These are phyloP conservation scores for Lates calcarifer DNA, from an alignment of 2,113 vertebrate genomes.

Conservation along the genomic window DNA sequence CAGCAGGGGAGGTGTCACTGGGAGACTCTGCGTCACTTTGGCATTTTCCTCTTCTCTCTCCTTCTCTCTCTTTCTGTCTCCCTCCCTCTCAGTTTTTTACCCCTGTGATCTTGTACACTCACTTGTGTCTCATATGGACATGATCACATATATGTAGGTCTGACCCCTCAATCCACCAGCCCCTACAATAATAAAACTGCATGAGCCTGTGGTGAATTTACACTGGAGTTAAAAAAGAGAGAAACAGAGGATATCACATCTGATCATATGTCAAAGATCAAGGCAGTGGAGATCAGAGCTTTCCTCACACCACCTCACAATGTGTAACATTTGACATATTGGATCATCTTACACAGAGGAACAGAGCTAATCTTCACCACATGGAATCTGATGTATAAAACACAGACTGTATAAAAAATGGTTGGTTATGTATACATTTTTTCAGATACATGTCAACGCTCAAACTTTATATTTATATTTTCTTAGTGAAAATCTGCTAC, in stretches of 20 bases:
- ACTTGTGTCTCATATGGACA: conserved; percentile 50
- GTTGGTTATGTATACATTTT: neutral
- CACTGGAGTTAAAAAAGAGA: conserved; percentile 20
- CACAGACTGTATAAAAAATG: neutral
- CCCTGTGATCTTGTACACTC: conserved; percentile 3
- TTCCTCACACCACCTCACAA: conserved; percentile 7
- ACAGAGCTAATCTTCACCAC: conserved; percentile 46
- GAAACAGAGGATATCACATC: conserved; percentile 44
- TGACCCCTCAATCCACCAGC: conserved; percentile 12
- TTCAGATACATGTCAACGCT: neutral
- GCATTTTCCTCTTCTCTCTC: no score
- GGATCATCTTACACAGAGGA: conserved; percentile 56
- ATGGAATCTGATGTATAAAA: conserved; percentile 14
- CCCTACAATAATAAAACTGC: conserved; percentile 39
- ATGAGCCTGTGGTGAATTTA: conserved; percentile 41
- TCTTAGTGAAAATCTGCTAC: conserved; percentile 8
- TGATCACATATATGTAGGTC: conserved; percentile 44
- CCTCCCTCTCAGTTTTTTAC: conserved; percentile 5
- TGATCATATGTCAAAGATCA: conserved; percentile 67
- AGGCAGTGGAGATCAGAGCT: conserved; percentile 55
- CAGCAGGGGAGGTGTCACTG: no score
- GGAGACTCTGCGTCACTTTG: no score
- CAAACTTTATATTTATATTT: neutral
- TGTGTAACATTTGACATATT: conserved; percentile 42
- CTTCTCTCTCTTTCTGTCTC: no score